phyloP scores from a whole-genome alignment of 2,797 vertebrate species.

The Manis javanica region DNA sequence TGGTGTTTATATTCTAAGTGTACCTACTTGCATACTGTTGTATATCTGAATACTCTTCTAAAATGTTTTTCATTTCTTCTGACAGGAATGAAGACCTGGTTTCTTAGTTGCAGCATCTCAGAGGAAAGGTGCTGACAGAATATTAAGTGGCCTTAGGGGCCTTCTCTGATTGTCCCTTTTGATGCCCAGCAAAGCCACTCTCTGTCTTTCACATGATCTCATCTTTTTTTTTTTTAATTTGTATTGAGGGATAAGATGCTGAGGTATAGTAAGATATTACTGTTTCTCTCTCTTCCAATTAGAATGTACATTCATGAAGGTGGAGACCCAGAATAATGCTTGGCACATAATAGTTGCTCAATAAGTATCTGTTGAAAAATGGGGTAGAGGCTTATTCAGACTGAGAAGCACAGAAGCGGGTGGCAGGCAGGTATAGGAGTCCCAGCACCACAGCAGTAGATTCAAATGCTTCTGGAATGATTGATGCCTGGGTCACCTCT shows the following conservation, averaged over 20 bases:
- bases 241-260: not conserved
- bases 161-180: not conserved
- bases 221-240: not conserved
- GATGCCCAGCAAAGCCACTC: not conserved
- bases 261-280: not conserved
- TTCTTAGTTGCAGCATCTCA: not conserved
- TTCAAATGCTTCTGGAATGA: not conserved
- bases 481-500: not conserved
- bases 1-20: not conserved
- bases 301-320: not conserved
- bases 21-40: not conserved
- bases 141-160: not conserved
- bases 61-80: not conserved
- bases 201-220: not conserved
- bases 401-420: not conserved
- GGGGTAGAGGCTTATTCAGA: not conserved
- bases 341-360: not conserved
- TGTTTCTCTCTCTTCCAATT: not conserved
- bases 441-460: not conserved
- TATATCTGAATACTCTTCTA: not conserved
- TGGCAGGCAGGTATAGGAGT: not conserved
- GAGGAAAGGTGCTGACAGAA: not conserved
- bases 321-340: not conserved
- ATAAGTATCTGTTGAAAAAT: not conserved
- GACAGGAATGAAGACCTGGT: not conserved